phyloP scores from a whole-genome alignment of 2,888 invertebrate species.

The Lycophotia porphyrea region DNA sequence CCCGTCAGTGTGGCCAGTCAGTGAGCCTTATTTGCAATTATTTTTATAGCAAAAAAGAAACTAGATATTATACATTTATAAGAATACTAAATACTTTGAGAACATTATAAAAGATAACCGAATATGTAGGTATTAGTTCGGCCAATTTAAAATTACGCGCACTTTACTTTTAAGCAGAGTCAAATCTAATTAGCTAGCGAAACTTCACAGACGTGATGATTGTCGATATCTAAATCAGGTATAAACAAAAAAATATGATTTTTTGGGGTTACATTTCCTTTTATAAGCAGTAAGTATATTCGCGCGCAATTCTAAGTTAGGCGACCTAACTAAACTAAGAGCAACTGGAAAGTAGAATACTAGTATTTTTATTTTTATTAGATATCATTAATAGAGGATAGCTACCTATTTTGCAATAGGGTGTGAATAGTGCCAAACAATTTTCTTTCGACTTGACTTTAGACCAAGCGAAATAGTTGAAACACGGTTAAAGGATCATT shows the following conservation, averaged over 20 bases:
- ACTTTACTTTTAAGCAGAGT: not conserved
- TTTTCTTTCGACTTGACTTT: not conserved
- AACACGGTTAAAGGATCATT: too few relatives aligned
- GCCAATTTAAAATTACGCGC: conserved; percentile 3
- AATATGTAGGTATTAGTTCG: conserved; percentile 5
- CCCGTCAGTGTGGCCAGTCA: not conserved
- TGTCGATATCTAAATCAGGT: not conserved
- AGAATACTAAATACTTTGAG: not conserved
- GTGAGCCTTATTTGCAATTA: not conserved
- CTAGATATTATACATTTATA: not conserved
- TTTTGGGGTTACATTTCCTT: not conserved
- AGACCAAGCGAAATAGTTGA: too few relatives aligned
- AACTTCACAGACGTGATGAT: not conserved
- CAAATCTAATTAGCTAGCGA: not conserved
- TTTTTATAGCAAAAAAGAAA: not conserved
- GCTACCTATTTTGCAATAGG: not conserved
- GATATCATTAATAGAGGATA: not conserved
- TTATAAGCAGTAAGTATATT: not conserved
- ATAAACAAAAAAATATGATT: not conserved
- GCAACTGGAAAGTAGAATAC: conserved; percentile 49
- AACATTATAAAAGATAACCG: not conserved
- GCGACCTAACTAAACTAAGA: conserved; percentile 5
- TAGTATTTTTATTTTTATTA: not conserved
- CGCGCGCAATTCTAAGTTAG: not conserved
- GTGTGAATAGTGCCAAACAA: too few relatives aligned